These are phyloP conservation scores for Apostichopus parvimensis DNA, from an alignment of 35 echinoderm and acorn worm species.

Conservation along the genomic window DNA sequence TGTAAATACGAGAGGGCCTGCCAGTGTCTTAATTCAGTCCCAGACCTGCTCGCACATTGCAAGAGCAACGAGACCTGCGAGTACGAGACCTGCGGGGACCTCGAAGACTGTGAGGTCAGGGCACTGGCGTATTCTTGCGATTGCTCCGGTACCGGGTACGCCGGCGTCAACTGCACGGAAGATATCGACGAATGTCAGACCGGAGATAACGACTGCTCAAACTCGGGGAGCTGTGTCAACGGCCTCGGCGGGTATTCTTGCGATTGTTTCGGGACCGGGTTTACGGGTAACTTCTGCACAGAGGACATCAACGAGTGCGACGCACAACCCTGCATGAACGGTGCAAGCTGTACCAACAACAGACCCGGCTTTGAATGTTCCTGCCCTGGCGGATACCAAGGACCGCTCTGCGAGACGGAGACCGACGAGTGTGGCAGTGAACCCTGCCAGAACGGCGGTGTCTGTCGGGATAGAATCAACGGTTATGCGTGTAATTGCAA, in stretches of 20 bases:
- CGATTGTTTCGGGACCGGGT: constrained; percentile 84
- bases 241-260: constrained; percentile 59
- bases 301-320: constrained; percentile 80
- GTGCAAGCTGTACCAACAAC: constrained; percentile 68
- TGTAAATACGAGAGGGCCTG: constrained; percentile 79
- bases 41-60: constrained; percentile 45
- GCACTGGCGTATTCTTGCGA: constrained; percentile 60
- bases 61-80: constrained; percentile 70
- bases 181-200: constrained; percentile 68
- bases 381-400: constrained; percentile 59
- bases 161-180: constrained; percentile 59
- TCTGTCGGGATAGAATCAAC: constrained; percentile 55
- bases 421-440: constrained; percentile 51
- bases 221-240: constrained; percentile 71
- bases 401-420: constrained; percentile 55
- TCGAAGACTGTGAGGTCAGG: constrained; percentile 34
- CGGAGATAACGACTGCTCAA: constrained; percentile 22
- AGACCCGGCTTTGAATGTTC: constrained; percentile 80
- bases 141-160: constrained; percentile 63
- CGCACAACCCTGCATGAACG: constrained; percentile 66
- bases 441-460: constrained; percentile 67
- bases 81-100: constrained; percentile 42
- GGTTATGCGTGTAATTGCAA: constrained; percentile 64
- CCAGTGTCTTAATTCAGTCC: constrained; percentile 55
- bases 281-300: constrained; percentile 65